Evolutionary conservation across 2,888 invertebrate species (phyloP).

Genomic region (Parnassius glacialis): DNA sequence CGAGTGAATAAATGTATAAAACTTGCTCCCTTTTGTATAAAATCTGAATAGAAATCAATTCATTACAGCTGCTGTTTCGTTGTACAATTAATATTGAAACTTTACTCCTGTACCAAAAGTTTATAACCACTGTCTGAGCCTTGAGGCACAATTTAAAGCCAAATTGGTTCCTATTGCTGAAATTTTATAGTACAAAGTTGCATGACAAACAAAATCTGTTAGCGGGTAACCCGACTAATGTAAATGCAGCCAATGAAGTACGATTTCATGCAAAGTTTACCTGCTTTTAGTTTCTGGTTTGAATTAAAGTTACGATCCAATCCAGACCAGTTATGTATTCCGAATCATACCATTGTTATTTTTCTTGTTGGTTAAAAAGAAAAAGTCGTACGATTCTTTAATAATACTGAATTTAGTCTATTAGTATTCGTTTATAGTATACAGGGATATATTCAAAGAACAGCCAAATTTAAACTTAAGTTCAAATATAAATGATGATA

Average conservation of each 20-base stretch:
- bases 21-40: conserved; percentile 12
- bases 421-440: too few species aligned
- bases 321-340: too few species aligned
- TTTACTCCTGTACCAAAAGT: conserved; percentile 27
- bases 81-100: conserved; percentile 32
- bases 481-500: too few species aligned
- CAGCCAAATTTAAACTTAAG: too few species aligned
- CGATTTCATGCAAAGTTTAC: conserved; percentile 26
- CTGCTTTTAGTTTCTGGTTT: conserved; percentile 21
- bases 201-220: conserved; percentile 20
- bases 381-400: too few species aligned
- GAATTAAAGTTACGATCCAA: conserved; percentile 9
- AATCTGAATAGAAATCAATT: conserved; percentile 28
- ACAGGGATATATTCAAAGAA: too few species aligned
- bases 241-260: conserved; percentile 35
- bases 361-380: too few species aligned
- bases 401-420: too few species aligned
- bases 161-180: conserved; percentile 28
- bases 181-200: conserved; percentile 27
- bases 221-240: conserved; percentile 29
- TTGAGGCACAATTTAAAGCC: conserved; percentile 8
- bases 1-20: conserved; percentile 1
- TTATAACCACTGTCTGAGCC: conserved; percentile 24
- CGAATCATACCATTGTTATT: too few species aligned
- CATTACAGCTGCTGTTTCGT: conserved; percentile 27